A percentile compares a stretch with the other conserved stretches of the same genome.
These are phyloP conservation scores for Pipa parva DNA, from an alignment of 2,113 vertebrate genomes.

Conservation along the genomic window DNA sequence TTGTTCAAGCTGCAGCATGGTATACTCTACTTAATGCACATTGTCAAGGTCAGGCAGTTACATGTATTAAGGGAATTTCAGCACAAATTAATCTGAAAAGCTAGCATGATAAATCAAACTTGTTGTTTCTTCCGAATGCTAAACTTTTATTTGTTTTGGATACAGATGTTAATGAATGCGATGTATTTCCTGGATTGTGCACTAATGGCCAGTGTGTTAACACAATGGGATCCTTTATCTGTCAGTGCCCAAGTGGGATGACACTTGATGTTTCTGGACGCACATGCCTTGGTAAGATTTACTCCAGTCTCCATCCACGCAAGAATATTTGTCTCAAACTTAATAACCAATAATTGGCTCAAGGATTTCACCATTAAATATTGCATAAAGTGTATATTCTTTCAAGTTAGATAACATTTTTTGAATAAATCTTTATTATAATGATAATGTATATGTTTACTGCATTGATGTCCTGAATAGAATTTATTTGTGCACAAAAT, in stretches of 20 bases:
- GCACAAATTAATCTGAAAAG: constrained; percentile 11
- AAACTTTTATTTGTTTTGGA: constrained; percentile 41
- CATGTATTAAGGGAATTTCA: not conserved
- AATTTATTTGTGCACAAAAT: no score
- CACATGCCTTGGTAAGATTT: constrained; percentile 83
- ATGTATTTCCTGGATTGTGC: constrained; percentile 90
- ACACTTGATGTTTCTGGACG: constrained; percentile 86
- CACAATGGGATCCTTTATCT: constrained; percentile 86
- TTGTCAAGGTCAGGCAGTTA: not conserved
- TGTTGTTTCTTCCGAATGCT: not conserved
- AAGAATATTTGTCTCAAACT: constrained; percentile 1
- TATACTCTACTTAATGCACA: not conserved
- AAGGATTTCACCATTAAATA: no score
- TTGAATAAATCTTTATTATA: not conserved
- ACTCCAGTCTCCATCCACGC: not conserved
- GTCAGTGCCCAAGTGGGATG: constrained; percentile 90
- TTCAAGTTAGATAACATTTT: not conserved
- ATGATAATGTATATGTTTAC: no score
- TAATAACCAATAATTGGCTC: no score
- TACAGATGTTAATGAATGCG: constrained; percentile 93
- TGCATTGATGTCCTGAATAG: no score
- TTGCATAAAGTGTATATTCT: no score
- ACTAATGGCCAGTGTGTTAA: constrained; percentile 90
- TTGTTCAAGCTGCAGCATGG: not conserved
- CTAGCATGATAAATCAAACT: constrained; percentile 9